Base-by-base conservation (phyloP, 2,113 vertebrate species). In the Amphiprion ocellaris region DNA sequence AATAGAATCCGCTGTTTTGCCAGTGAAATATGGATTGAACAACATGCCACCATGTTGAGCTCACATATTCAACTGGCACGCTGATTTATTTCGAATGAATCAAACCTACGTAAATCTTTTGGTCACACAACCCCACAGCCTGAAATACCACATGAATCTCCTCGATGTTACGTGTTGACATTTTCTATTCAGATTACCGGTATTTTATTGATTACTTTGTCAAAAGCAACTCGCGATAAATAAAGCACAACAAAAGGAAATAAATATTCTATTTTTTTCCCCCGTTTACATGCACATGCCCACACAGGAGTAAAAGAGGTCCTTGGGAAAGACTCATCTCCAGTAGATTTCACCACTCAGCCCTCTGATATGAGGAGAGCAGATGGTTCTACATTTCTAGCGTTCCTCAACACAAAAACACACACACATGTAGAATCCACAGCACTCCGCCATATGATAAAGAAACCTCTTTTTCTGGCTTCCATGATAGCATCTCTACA, bases 371-470 rank as follows among this genome's bases (percentile, higher is more conserved):
- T 85, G 66, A 81, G 71, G 14, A 56, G 44, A 90, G 87, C 85
- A 90, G 71, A 87, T 87, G 84, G 71, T 71, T 76, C 76, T 74
- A 77, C 72, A 85, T 89, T 83, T 66, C 84, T 76, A 50, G 50
- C 54, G 46, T 76, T 84, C 75, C 84, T 87, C 16, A 8, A 44
- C 70, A 28, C 62, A 52, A 4, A 52, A 19, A 50, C 49, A 50
- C 49, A 52, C 49, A 52, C 49, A 10, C 17, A 21, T 3, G 10
- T 7, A 41, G 26, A 60, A 24, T 55, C 10, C 50, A n/a, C 49
- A 52, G 49, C 53, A 15, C 73, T 26, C 39, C 60, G 64, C 49
- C 64, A 23, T 72, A 62, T 26, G 81, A 81, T 59, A 80, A 73
- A 81, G 56, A 79, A 49, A 55, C 46, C 33, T 19, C 68, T 62